Evolutionary conservation across 2,888 invertebrate species (phyloP).

Genomic region (Aelia acuminata): DNA sequence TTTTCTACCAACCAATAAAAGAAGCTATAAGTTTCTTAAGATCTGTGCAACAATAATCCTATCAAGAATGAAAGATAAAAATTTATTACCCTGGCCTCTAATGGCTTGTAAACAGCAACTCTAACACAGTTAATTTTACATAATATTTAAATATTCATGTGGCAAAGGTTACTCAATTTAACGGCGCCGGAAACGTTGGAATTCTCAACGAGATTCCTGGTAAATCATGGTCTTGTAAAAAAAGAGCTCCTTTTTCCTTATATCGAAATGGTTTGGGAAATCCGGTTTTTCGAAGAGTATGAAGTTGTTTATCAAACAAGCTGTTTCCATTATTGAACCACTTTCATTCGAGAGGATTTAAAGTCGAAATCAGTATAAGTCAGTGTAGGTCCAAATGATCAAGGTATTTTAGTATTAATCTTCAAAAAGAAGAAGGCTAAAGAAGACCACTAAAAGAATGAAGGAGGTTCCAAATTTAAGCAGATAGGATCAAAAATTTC

Average conservation of each 20-base stretch:
- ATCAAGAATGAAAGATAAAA: too few relatives aligned
- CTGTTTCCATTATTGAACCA: background rate
- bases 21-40: too few relatives aligned
- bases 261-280: background rate
- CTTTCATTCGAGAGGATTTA: background rate
- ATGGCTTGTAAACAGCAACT: background rate
- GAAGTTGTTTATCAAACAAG: background rate
- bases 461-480: too few relatives aligned
- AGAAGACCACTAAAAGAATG: too few relatives aligned
- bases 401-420: too few relatives aligned
- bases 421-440: too few relatives aligned
- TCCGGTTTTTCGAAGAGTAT: background rate
- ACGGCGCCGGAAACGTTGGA: background rate
- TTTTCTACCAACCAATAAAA: too few relatives aligned
- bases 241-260: background rate
- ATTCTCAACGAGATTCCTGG: background rate
- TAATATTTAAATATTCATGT: background rate
- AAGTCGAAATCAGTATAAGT: too few relatives aligned
- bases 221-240: background rate
- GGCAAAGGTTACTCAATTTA: background rate
- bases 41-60: too few relatives aligned
- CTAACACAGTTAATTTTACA: background rate
- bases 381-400: too few relatives aligned
- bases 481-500: too few relatives aligned
- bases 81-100: background rate